A percentile compares a stretch with the other conserved stretches of the same genome.
Conservation (phyloP, 2,888 invertebrate species). For the Cryptus viduatorius region DNA sequence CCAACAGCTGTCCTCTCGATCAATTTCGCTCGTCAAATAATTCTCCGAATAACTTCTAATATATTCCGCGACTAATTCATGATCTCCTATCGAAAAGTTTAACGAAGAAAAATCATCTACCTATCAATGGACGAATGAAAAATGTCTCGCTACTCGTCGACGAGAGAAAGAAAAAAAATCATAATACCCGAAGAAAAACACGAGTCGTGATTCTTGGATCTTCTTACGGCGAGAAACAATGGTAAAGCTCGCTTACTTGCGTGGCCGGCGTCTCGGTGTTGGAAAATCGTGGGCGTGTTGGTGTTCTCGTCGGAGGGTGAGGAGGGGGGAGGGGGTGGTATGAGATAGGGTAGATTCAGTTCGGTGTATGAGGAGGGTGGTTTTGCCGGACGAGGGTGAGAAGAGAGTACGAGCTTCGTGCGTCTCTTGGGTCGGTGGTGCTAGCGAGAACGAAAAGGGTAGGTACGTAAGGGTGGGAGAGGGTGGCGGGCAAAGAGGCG, state of each 20-base stretch:
- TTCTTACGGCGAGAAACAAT: constrained; percentile 56
- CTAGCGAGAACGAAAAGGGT: constrained; percentile 58
- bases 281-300: constrained; percentile 58
- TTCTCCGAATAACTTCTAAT: neutral
- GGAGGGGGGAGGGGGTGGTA: constrained; percentile 57
- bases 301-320: constrained; percentile 64
- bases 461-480: constrained; percentile 71
- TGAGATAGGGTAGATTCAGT: constrained; percentile 69
- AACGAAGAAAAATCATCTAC: neutral
- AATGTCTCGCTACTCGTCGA: neutral
- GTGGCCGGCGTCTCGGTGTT: constrained; percentile 40
- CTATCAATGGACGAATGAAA: neutral
- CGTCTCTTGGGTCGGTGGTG: constrained; percentile 66
- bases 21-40: constrained; percentile 5
- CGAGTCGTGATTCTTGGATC: constrained; percentile 58
- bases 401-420: constrained; percentile 64
- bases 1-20: constrained; percentile 20
- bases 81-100: neutral
- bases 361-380: constrained; percentile 60
- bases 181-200: constrained; percentile 44
- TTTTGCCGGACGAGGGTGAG: constrained; percentile 63
- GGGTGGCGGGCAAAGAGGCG: constrained; percentile 71
- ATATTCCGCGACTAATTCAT: neutral
- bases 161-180: neutral
- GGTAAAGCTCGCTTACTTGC: constrained; percentile 17